A percentile compares a stretch with the other conserved stretches of the same genome.
Evolutionary conservation across 2,888 invertebrate species (phyloP).

Genomic region (Arge pagana): DNA sequence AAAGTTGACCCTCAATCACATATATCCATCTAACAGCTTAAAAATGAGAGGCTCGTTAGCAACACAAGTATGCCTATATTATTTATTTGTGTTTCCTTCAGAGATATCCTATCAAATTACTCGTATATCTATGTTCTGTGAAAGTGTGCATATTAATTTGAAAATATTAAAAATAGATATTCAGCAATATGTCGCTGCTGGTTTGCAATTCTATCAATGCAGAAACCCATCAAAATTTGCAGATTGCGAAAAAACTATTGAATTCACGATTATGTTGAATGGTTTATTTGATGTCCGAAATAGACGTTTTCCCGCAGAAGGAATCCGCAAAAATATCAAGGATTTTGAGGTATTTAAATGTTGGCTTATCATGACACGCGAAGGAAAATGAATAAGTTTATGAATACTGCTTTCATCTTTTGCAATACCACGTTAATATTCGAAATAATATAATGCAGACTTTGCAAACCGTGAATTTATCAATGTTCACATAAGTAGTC

Average conservation of each 20-base stretch:
- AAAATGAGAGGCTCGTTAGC: conserved; percentile 30
- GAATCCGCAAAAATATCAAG: conserved; percentile 15
- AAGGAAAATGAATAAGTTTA: conserved; percentile 12
- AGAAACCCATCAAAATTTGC: background rate
- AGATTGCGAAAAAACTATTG: conserved; percentile 7
- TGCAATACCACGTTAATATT: background rate
- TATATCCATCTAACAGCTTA: conserved; percentile 21
- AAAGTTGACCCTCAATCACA: conserved; percentile 23
- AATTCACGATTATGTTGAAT: conserved; percentile 15
- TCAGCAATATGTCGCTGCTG: conserved; percentile 21
- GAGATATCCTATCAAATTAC: too few relatives aligned
- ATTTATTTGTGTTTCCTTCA: conserved; percentile 6
- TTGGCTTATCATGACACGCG: background rate
- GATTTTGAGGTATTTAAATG: conserved; percentile 22
- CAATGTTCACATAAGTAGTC: conserved; percentile 17
- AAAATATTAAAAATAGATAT: conserved; percentile 23
- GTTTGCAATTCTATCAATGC: conserved; percentile 9
- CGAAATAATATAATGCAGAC: conserved; percentile 21
- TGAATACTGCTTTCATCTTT: background rate
- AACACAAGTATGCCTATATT: conserved; percentile 18
- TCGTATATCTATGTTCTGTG: too few relatives aligned
- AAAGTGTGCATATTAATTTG: too few relatives aligned
- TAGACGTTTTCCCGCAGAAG: conserved; percentile 17
- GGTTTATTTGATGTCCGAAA: conserved; percentile 19
- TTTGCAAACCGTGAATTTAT: conserved; percentile 22